phyloP scores from a whole-genome alignment of 2,797 vertebrate genomes.

The Gephyroberyx darwinii region DNA sequence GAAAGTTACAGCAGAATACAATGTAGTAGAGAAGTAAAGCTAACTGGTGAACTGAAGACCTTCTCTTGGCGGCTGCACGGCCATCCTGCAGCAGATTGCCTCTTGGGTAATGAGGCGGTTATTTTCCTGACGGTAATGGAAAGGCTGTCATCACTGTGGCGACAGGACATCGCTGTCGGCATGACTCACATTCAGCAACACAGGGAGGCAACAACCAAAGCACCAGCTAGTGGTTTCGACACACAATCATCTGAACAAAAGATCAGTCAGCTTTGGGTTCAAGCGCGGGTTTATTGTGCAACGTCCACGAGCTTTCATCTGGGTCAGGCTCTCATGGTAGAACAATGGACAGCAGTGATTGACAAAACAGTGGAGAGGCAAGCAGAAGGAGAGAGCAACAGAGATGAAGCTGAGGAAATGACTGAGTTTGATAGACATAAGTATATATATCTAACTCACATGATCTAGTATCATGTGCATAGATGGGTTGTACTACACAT shows the following conservation, averaged over 20 bases:
- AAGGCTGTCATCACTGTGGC: slow-evolving; percentile 62
- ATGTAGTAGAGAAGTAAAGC: slow-evolving; percentile 20
- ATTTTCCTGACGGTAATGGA: slow-evolving; percentile 66
- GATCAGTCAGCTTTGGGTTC: slow-evolving; percentile 34
- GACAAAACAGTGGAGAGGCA: slow-evolving; percentile 9
- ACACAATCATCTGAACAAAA: slow-evolving; percentile 46
- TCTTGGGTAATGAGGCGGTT: slow-evolving; percentile 69
- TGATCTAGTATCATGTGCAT: not conserved
- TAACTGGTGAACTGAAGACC: slow-evolving; percentile 25
- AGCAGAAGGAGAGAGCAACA: not conserved
- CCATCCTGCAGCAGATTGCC: slow-evolving; percentile 61
- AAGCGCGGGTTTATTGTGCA: slow-evolving; percentile 22
- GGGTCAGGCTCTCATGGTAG: slow-evolving; percentile 6
- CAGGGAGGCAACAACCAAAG: slow-evolving; percentile 15
- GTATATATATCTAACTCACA: slow-evolving; percentile 16
- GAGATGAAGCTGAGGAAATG: not conserved
- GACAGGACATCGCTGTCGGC: slow-evolving; percentile 56
- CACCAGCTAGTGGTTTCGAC: slow-evolving; percentile 38
- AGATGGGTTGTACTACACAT: no score
- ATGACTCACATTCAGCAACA: slow-evolving; percentile 53
- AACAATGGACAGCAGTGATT: slow-evolving; percentile 33
- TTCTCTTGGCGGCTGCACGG: slow-evolving; percentile 24
- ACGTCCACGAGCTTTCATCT: slow-evolving; percentile 26
- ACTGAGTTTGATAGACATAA: not conserved
- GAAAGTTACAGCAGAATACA: slow-evolving; percentile 11